Evolutionary conservation across 2,888 invertebrate genomes (phyloP).

Genomic region (Baronia brevicornis): DNA sequence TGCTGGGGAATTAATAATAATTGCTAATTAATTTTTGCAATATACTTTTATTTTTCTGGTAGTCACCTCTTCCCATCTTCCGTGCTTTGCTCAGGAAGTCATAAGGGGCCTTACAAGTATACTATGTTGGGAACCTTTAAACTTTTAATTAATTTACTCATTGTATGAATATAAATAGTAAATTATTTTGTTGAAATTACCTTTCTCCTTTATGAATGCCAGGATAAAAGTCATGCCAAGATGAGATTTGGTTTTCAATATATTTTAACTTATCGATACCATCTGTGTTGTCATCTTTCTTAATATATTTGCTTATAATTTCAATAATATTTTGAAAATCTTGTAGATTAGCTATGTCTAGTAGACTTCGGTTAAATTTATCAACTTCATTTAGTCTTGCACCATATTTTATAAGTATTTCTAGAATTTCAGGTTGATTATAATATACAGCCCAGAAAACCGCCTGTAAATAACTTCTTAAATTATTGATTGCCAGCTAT

Average conservation of each 20-base stretch:
- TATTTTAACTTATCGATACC: constrained; percentile 28
- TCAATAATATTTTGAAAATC: constrained; percentile 62
- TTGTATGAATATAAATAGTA: too few species aligned
- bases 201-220: constrained; percentile 44
- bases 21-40: too few species aligned
- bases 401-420: constrained; percentile 69
- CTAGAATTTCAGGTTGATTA: constrained; percentile 70
- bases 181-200: constrained; percentile 27
- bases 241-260: constrained; percentile 27
- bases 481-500: constrained; percentile 17
- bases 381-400: constrained; percentile 69
- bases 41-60: too few species aligned
- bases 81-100: too few species aligned
- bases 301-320: constrained; percentile 51
- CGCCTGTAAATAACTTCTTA: constrained; percentile 59
- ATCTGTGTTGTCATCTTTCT: constrained; percentile 28
- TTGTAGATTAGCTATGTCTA: constrained; percentile 72
- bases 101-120: too few species aligned
- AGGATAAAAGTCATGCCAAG: constrained; percentile 73
- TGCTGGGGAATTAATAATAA: too few species aligned
- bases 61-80: too few species aligned
- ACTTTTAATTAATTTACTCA: too few species aligned
- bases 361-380: constrained; percentile 58
- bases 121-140: too few species aligned
- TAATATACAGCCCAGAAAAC: constrained; percentile 78